Evolutionary conservation across 2,113 vertebrate genomes (phyloP), one percentile per base, ranked within the genome.

Genomic region (Rhinogobius similis): DNA sequence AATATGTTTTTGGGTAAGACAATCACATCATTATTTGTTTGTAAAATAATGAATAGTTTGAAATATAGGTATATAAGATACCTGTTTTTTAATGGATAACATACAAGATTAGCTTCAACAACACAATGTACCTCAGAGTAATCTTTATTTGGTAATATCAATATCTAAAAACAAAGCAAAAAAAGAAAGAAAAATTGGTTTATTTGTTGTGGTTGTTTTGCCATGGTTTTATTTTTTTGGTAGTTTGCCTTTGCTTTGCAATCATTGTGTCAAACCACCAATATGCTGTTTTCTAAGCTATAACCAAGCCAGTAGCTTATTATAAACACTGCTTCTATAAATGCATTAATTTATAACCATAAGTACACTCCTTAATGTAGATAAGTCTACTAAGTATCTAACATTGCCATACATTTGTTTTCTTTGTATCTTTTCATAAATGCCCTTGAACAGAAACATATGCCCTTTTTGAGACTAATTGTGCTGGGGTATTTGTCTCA

Each of bases 401-500:
- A 29, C 58, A 21, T 46, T 50, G 29, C 68, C 71, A 41, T 76
- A 32, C 73, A 53, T 69, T 56, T 76, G 66, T 73, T 68, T 66
- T 13, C 43, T 65, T 56, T 68, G 70, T 82, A 71, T 74, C 72
- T 58, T 81, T 86, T 67, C 76, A 52, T 46, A 68, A 50, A 82
- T 77, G 87, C 84, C 86, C 76, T 90, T 85, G 62, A 73, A 67
- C 76, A 71, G 61, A 68, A 67, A 88, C 89, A 92, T 91, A 90
- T 90, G 89, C 89, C 90, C 88, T 90, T 93, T 88, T 84, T 88
- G 83, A 81, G 80, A 84, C 75, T 75, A 73, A 86, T 82, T 76
- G 87, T 85, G 74, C 83, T 84, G 81, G 91, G 92, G 91, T 90
- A 87, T 90, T 92, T 93, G 91, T 93, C 91, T 94, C 91, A 93